Conservation (phyloP, 2,888 invertebrate genomes). For the Metallyticus violacea region DNA sequence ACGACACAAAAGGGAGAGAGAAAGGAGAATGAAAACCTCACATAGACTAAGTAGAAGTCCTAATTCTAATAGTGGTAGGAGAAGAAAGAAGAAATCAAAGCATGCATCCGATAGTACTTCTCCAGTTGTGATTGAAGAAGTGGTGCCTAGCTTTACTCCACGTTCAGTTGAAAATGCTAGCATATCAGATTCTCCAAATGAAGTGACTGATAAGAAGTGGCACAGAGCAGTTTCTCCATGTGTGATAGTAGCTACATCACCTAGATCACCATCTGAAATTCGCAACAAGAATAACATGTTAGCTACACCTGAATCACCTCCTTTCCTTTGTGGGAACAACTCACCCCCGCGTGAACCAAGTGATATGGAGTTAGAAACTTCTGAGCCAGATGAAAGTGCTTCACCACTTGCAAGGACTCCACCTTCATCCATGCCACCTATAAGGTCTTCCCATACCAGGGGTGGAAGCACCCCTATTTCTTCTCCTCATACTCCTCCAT, state of each 20-base stretch:
- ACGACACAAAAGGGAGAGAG: slow-evolving; percentile 57
- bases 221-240: slow-evolving; percentile 12
- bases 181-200: not conserved
- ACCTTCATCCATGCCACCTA: slow-evolving; percentile 5
- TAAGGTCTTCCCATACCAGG: slow-evolving; percentile 22
- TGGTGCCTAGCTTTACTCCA: not conserved
- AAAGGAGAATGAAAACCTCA: slow-evolving; percentile 60
- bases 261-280: not conserved
- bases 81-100: slow-evolving; percentile 60
- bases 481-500: slow-evolving; percentile 69
- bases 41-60: slow-evolving; percentile 48
- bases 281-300: slow-evolving; percentile 13
- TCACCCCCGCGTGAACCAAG: slow-evolving; percentile 18
- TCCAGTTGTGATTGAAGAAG: slow-evolving; percentile 37
- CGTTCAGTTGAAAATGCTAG: not conserved
- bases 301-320: slow-evolving; percentile 19
- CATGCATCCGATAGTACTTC: slow-evolving; percentile 45
- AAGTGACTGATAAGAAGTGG: slow-evolving; percentile 4
- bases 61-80: slow-evolving; percentile 51
- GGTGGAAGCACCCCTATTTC: slow-evolving; percentile 41
- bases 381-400: slow-evolving; percentile 10
- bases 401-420: not conserved
- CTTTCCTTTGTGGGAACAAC: not conserved
- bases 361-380: slow-evolving; percentile 28
- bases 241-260: not conserved